These are phyloP conservation scores for Malthinus flaveolus DNA, from an alignment of 2,888 invertebrate species.

Conservation along the genomic window DNA sequence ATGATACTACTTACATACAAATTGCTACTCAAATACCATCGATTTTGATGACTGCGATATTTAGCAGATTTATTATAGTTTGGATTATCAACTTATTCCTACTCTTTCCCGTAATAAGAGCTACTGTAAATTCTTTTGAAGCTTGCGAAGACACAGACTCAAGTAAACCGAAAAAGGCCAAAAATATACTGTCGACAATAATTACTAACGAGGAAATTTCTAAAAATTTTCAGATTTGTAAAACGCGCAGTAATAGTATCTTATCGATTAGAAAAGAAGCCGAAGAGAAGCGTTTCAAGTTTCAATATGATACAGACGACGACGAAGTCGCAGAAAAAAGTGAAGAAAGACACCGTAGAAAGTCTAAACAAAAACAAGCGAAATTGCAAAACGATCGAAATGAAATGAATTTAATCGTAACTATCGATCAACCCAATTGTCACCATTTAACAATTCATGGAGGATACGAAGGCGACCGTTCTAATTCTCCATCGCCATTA, in stretches of 20 bases:
- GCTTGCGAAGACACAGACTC: conserved; percentile 6
- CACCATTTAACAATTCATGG: conserved; percentile 3
- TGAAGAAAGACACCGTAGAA: background rate
- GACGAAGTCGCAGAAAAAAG: conserved; percentile 1
- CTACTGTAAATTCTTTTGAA: conserved; percentile 29
- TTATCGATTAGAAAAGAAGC: too few relatives aligned
- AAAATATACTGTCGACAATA: too few relatives aligned
- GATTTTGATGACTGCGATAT: conserved; percentile 33
- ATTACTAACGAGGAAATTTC: too few relatives aligned
- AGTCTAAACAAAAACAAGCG: background rate
- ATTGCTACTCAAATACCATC: conserved; percentile 30
- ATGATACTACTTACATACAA: conserved; percentile 28
- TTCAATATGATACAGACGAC: background rate
- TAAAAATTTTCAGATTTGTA: too few relatives aligned
- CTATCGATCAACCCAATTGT: too few relatives aligned
- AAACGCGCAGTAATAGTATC: too few relatives aligned
- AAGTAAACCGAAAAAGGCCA: background rate
- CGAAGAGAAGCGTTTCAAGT: background rate
- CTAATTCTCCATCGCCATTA: conserved; percentile 11
- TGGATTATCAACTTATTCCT: conserved; percentile 42
- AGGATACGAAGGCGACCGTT: conserved; percentile 12
- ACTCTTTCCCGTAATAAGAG: conserved; percentile 37
- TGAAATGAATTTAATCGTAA: too few relatives aligned
- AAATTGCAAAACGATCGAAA: too few relatives aligned
- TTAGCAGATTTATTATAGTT: conserved; percentile 37